Percentiles rank a stretch among this genome's conserved stretches.
phyloP scores from a whole-genome alignment of 2,797 vertebrate genomes.

The Acestrorhynchus altus region DNA sequence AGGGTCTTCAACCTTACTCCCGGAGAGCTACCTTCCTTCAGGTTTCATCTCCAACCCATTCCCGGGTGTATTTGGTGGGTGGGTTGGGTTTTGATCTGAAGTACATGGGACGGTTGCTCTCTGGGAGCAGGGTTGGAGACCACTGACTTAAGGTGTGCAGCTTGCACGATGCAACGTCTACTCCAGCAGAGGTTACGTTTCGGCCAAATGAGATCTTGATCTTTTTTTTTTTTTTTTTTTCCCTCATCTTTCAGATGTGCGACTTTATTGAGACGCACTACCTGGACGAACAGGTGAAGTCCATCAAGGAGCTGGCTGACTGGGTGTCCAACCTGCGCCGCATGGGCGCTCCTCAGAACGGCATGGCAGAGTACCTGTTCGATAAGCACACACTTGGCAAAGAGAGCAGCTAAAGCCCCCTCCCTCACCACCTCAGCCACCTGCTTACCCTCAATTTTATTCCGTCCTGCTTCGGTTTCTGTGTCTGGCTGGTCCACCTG shows the following conservation, averaged over 20 bases:
- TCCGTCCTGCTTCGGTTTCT: neutral
- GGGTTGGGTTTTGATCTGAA: too few species aligned
- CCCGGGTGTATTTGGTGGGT: too few species aligned
- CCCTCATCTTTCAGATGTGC: constrained; percentile 77
- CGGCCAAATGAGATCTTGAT: too few species aligned
- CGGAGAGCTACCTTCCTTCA: too few species aligned
- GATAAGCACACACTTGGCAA: constrained; percentile 93
- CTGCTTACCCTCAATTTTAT: neutral
- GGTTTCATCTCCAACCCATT: too few species aligned
- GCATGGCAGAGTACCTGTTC: constrained; percentile 95
- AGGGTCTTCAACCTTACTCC: too few species aligned
- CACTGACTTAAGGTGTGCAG: too few species aligned
- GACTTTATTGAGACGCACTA: constrained; percentile 97
- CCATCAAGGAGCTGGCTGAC: constrained; percentile 93
- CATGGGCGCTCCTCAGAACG: constrained; percentile 89
- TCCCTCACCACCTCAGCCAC: neutral
- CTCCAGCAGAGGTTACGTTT: too few species aligned
- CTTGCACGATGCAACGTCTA: too few species aligned
- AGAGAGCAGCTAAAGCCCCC: constrained; percentile 74
- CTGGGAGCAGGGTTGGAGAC: too few species aligned
- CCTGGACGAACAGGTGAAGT: constrained; percentile 94
- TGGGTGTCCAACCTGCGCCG: constrained; percentile 91
- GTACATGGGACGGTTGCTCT: too few species aligned
- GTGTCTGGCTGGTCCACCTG: neutral
- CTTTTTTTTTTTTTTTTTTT: neutral